Percentiles rank a stretch among this genome's conserved stretches.
Evolutionary conservation across 1,140 invertebrate species (phyloP).

Genomic region (Danaus melanippus): DNA sequence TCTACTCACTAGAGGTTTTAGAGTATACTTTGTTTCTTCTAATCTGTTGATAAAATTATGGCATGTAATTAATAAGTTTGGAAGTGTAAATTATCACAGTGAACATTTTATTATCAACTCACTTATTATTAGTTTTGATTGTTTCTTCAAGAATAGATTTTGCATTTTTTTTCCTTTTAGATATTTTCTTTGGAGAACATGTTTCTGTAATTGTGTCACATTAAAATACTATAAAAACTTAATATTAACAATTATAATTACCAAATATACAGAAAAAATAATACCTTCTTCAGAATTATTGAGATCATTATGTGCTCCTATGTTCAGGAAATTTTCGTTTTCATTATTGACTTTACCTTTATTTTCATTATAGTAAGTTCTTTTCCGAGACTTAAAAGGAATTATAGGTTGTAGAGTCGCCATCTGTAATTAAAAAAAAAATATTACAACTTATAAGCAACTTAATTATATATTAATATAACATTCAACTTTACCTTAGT

Average conservation of each 20-base stretch:
- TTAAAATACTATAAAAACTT: background rate
- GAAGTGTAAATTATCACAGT: background rate
- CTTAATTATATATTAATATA: too few species aligned
- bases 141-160: conserved; percentile 4
- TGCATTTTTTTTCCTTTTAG: conserved; percentile 5
- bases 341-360: conserved; percentile 36
- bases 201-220: conserved; percentile 7
- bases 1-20: conserved; percentile 78
- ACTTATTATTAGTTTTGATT: conserved; percentile 12
- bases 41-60: conserved; percentile 14
- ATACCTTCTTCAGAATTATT: too few species aligned
- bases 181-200: conserved; percentile 19
- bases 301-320: background rate
- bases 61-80: background rate
- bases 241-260: too few species aligned
- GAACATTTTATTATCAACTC: conserved; percentile 10
- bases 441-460: too few species aligned
- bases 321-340: conserved; percentile 45
- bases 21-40: conserved; percentile 2
- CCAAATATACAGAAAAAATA: too few species aligned
- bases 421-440: conserved; percentile 42
- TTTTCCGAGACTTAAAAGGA: conserved; percentile 59
- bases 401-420: conserved; percentile 51
- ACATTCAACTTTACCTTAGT: too few species aligned
- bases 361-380: conserved; percentile 31